Conservation (phyloP, 2,113 vertebrate species). For the Cisticola juncidis region DNA sequence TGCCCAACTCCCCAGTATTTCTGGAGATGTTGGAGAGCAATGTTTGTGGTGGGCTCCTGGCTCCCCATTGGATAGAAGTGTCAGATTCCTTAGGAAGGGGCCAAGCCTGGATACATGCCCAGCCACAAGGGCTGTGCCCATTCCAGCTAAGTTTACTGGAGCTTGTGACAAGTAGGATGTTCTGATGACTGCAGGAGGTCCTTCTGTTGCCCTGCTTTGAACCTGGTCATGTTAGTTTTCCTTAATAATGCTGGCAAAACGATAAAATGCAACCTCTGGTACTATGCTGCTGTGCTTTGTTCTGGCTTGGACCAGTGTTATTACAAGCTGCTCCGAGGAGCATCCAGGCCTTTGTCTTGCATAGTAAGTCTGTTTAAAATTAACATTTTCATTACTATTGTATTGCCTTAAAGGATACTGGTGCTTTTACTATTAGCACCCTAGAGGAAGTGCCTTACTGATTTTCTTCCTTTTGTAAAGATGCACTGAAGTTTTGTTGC, state of each 20-base stretch:
- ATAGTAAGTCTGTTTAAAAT: constrained; percentile 23
- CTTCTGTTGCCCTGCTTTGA: background rate
- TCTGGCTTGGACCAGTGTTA: constrained; percentile 43
- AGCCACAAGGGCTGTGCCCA: background rate
- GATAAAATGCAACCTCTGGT: background rate
- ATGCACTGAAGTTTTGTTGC: constrained; percentile 6
- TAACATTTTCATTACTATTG: background rate
- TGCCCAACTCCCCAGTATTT: background rate
- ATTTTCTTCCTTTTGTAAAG: constrained; percentile 33
- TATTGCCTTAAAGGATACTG: background rate
- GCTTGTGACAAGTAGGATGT: background rate
- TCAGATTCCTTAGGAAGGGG: background rate
- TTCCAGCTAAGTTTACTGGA: background rate
- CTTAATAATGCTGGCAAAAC: constrained; percentile 2
- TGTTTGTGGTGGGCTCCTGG: background rate
- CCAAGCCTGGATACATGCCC: rapidly evolving
- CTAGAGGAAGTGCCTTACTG: constrained; percentile 29
- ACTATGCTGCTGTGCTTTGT: constrained; percentile 36
- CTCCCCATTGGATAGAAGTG: rapidly evolving
- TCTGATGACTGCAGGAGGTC: background rate
- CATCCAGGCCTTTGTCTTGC: constrained; percentile 26
- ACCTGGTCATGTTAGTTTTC: background rate
- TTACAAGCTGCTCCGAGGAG: constrained; percentile 9
- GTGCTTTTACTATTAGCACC: constrained; percentile 4
- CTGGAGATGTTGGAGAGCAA: background rate